These are phyloP conservation scores for Alethe castanea DNA, from an alignment of 2,113 vertebrate species.

Conservation along the genomic window DNA sequence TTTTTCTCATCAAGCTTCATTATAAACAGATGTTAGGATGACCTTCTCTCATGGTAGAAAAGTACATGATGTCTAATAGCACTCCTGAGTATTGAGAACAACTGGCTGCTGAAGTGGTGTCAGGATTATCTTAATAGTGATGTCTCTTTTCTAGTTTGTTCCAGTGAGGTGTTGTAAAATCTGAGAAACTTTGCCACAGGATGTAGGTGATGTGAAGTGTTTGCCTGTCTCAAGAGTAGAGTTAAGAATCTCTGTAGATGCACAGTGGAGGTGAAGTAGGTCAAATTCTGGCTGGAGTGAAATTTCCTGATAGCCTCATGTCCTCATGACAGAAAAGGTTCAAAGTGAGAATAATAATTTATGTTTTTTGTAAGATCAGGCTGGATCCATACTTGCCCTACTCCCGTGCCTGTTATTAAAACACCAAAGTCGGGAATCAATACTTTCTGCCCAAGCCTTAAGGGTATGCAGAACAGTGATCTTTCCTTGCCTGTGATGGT, in stretches of 20 bases:
- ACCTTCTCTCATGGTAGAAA: background rate
- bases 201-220: background rate
- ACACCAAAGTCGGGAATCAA: background rate
- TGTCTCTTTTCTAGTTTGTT: background rate
- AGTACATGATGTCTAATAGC: background rate
- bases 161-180: background rate
- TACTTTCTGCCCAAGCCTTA: background rate
- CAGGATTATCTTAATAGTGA: background rate
- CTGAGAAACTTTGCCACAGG: background rate
- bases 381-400: background rate
- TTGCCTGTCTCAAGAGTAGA: background rate
- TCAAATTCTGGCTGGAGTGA: background rate
- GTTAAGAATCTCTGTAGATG: background rate
- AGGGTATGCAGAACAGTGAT: background rate
- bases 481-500: background rate
- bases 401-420: background rate
- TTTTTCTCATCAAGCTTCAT: background rate
- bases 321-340: background rate
- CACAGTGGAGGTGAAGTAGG: background rate
- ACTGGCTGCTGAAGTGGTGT: background rate
- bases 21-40: background rate
- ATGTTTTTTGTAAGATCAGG: rapidly evolving
- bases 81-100: background rate
- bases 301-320: background rate
- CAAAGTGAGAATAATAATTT: background rate